Evolutionary conservation across 2,888 invertebrate species (phyloP), one percentile per base, ranked within the genome.

Genomic region (Trilocha varians): DNA sequence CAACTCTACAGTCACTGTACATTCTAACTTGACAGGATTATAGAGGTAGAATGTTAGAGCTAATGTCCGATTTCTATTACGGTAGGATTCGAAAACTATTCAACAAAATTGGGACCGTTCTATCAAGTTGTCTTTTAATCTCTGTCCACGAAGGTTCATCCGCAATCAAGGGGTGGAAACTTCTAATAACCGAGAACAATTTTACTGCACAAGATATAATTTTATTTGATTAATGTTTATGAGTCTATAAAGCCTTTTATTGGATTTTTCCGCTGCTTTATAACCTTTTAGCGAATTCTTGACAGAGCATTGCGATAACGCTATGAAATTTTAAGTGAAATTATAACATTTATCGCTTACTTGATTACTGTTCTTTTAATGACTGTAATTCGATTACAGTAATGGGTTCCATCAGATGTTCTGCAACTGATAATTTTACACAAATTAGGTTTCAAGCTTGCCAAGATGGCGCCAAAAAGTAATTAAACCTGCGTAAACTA

Each of bases 91-190:
- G n/a, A n/a, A n/a, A n/a, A n/a, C n/a, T n/a, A n/a, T n/a, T n/a
- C n/a, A n/a, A n/a, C n/a, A n/a, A n/a, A n/a, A n/a, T n/a, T n/a
- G n/a, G n/a, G 25, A 9, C 4, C 25, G 11, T 25, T 25, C 25
- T 25, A 3, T 3, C 8, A 25, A 25, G 25, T 18, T 5, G 4
- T 18, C 4, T 38, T 13, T 15, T 16, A 3, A 9, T 17, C 13
- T 38, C 34, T 38, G 62, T 59, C 57, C 69, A 70, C 70, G 70
- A 75, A 66, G 76, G 74, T 74, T 77, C 74, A 70, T 65, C 63
- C 64, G 65, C 71, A 76, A 78, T 80, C 78, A 78, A 68, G 72
- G 75, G 73, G 59, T 46, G 45, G 59, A 75, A 78, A 80, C 67
- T 78, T 79, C 77, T 78, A 80, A 78, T 78, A 78, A 78, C 72